Evolutionary conservation across 2,113 vertebrate species (phyloP).

Genomic region (Leptocoma aspasia): DNA sequence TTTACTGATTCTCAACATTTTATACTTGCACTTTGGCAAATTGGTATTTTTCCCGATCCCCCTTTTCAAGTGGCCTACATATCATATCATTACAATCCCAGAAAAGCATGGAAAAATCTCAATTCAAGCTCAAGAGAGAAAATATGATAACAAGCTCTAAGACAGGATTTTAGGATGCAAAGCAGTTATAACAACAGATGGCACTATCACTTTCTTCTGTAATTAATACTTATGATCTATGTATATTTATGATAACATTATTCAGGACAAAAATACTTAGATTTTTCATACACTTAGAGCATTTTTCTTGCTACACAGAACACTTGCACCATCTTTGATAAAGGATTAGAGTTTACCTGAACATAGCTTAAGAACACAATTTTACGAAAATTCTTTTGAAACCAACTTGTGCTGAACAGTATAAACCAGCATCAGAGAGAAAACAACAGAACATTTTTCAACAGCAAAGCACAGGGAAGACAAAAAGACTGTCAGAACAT

Average conservation of each 20-base stretch:
- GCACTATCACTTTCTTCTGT: neutral
- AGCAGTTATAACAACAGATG: neutral
- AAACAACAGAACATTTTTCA: neutral
- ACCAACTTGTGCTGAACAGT: neutral
- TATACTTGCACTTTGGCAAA: neutral
- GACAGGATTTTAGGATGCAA: neutral
- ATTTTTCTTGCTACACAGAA: neutral
- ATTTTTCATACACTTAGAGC: neutral
- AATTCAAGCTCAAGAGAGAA: neutral
- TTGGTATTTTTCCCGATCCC: neutral
- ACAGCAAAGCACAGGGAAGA: neutral
- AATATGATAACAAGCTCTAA: neutral
- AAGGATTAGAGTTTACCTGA: neutral
- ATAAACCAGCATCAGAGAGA: neutral
- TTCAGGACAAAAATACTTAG: neutral
- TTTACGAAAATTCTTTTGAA: neutral
- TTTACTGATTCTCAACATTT: neutral
- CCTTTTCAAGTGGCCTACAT: neutral
- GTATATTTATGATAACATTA: neutral
- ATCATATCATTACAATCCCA: neutral
- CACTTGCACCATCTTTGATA: neutral
- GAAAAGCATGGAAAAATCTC: neutral
- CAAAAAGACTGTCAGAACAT: neutral
- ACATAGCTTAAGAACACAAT: neutral
- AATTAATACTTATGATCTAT: neutral